These are phyloP conservation scores for Drosophila yooni DNA, from an alignment of 2,888 invertebrate genomes.

Conservation along the genomic window DNA sequence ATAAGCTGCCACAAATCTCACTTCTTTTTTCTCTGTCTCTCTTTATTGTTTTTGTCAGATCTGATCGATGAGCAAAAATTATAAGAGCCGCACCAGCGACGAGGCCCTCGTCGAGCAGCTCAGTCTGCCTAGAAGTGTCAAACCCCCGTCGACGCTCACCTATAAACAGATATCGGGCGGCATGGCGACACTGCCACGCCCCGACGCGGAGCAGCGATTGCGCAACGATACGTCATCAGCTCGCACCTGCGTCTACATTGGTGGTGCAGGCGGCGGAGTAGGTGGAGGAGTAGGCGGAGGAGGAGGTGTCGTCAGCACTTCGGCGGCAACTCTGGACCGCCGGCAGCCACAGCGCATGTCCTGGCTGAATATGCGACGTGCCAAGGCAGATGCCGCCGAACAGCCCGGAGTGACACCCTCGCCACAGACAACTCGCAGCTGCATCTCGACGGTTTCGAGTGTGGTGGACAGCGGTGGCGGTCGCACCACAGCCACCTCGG, in stretches of 20 bases:
- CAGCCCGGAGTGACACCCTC: slow-evolving; percentile 76
- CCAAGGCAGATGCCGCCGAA: slow-evolving; percentile 68
- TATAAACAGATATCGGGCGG: slow-evolving; percentile 73
- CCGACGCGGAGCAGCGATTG: slow-evolving; percentile 62
- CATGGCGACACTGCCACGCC: slow-evolving; percentile 68
- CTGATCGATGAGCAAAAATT: slow-evolving; percentile 73
- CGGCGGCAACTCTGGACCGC: slow-evolving; percentile 79
- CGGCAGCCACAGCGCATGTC: slow-evolving; percentile 80
- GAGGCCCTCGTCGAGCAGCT: slow-evolving; percentile 79
- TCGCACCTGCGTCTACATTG: slow-evolving; percentile 68
- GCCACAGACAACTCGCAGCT: slow-evolving; percentile 82
- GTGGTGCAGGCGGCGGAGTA: slow-evolving; percentile 31
- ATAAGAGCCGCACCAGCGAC: slow-evolving; percentile 73
- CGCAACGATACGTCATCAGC: slow-evolving; percentile 71
- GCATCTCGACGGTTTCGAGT: slow-evolving; percentile 81
- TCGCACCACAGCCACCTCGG: slow-evolving; percentile 82
- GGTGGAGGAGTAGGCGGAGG: not conserved
- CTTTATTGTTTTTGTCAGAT: slow-evolving; percentile 40
- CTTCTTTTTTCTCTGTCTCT: slow-evolving; percentile 7
- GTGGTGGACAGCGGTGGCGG: slow-evolving; percentile 76
- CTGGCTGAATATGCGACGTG: slow-evolving; percentile 81
- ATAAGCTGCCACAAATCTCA: slow-evolving; percentile 39
- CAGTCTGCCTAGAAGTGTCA: slow-evolving; percentile 59
- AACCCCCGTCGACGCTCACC: slow-evolving; percentile 48
- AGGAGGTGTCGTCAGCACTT: slow-evolving; percentile 47